phyloP scores from a whole-genome alignment of 2,888 invertebrate genomes.

The Macaria notata region DNA sequence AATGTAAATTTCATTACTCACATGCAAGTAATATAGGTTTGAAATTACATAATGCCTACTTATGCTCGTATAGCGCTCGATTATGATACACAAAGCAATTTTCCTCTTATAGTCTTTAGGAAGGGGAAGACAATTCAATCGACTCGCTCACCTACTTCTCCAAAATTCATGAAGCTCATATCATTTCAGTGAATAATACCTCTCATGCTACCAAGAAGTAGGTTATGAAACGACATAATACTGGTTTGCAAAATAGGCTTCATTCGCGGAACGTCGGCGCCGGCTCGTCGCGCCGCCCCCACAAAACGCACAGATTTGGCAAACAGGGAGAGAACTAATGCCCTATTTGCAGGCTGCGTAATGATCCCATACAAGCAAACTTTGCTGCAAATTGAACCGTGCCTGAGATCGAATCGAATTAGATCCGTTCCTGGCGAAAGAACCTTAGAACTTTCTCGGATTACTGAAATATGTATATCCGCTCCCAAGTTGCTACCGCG shows the following conservation, averaged over 20 bases:
- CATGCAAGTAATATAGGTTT: too few relatives aligned
- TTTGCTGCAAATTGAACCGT: constrained; percentile 32
- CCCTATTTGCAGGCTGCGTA: constrained; percentile 49
- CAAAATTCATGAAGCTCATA: constrained; percentile 18
- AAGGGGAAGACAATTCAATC: background rate
- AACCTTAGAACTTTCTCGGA: constrained; percentile 22
- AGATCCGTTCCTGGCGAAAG: constrained; percentile 26
- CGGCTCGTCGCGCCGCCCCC: constrained; percentile 29
- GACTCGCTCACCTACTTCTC: background rate
- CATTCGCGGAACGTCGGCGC: constrained; percentile 42
- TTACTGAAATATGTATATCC: constrained; percentile 23
- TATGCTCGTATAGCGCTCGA: too few relatives aligned
- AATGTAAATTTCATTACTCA: too few relatives aligned
- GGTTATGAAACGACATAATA: constrained; percentile 40
- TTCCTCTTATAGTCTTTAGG: background rate
- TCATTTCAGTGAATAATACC: constrained; percentile 24
- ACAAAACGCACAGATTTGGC: constrained; percentile 45
- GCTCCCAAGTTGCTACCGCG: constrained; percentile 7
- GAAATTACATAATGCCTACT: too few relatives aligned
- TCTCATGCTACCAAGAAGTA: constrained; percentile 53
- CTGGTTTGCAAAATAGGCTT: constrained; percentile 49
- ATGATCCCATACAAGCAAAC: constrained; percentile 43
- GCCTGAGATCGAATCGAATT: constrained; percentile 25
- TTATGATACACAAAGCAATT: too few relatives aligned
- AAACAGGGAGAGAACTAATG: constrained; percentile 45